A percentile compares a stretch with the other conserved stretches of the same genome.
Conservation (phyloP, 2,113 vertebrate genomes). For the Rhagologus leucostigma region DNA sequence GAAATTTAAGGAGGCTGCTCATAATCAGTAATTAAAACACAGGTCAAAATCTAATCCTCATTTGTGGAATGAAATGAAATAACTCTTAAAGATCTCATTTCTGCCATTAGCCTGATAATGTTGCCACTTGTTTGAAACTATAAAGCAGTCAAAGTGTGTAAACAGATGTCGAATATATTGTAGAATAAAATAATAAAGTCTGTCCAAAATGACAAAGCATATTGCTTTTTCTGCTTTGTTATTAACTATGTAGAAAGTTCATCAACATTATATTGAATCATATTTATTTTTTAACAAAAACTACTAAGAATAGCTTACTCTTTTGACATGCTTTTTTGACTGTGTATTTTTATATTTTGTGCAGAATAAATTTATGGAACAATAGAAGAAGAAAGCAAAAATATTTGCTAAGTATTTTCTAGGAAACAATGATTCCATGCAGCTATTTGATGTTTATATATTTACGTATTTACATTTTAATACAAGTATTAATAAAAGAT, state of each 20-base stretch:
- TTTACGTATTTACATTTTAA: neutral
- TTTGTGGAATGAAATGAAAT: neutral
- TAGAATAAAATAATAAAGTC: conserved; percentile 10
- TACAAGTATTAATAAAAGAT: neutral
- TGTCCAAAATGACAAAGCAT: neutral
- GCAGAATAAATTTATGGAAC: neutral
- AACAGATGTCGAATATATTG: neutral
- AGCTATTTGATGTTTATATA: neutral
- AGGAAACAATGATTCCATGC: neutral
- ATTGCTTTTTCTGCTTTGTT: neutral
- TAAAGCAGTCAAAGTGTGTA: neutral
- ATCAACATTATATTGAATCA: neutral
- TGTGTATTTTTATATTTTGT: neutral
- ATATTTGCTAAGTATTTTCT: neutral
- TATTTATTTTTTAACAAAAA: neutral
- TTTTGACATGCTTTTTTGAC: neutral
- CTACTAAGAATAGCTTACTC: neutral
- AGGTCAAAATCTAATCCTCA: neutral
- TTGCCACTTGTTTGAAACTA: neutral
- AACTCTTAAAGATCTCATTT: neutral
- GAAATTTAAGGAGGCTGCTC: neutral
- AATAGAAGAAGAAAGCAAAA: neutral
- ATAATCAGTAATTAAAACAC: neutral
- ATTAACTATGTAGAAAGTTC: neutral
- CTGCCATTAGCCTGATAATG: neutral